Evolutionary conservation across 2,797 vertebrate species (phyloP), one percentile per base, ranked within the genome.

Genomic region (Ctenopoma multispine): DNA sequence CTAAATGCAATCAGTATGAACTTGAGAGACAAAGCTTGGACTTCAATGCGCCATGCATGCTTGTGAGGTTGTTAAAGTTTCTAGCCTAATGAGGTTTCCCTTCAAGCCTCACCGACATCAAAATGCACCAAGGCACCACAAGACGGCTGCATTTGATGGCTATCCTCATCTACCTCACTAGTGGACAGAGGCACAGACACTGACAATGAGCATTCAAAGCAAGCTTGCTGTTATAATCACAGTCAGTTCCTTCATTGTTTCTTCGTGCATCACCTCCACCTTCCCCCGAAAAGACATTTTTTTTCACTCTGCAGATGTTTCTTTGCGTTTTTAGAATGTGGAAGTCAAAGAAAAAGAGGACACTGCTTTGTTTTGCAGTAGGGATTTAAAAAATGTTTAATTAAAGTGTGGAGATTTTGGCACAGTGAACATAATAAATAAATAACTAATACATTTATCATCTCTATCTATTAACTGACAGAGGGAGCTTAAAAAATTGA

Each of bases 401-500:
- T 90, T 90, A 89, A 87, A 87, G 77, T 62, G 65, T 36, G 71
- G 72, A 72, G 80, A 77, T 60, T 82, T 82, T 82, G 78, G 70
- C 40, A 14, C 56, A 43, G 34, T 63, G 69, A 77, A 87, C 2
- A 24, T 24, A 24, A 24, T 2, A 24, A 24, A 74, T 82, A 51
- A 51, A 47, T n/a, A n/a, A n/a, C n/a, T 49, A 57, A 14, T 3
- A 15, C n/a, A 84, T 87, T 81, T 55, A 86, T 90, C 75, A 79
- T 81, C 41, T 64, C 63, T 72, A 71, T 89, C 77, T 81, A 41
- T 82, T 75, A 79, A 41, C 55, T 61, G 53, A 63, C 65, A 62
- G 62, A 41, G 17, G 43, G 11, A 58, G 47, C 60, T 57, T 23
- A 29, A 31, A 40, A 72, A 12, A 34, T 55, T 27, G 29, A 60